Conservation (phyloP, 2,797 vertebrate genomes). For the Harpagifer antarcticus region DNA sequence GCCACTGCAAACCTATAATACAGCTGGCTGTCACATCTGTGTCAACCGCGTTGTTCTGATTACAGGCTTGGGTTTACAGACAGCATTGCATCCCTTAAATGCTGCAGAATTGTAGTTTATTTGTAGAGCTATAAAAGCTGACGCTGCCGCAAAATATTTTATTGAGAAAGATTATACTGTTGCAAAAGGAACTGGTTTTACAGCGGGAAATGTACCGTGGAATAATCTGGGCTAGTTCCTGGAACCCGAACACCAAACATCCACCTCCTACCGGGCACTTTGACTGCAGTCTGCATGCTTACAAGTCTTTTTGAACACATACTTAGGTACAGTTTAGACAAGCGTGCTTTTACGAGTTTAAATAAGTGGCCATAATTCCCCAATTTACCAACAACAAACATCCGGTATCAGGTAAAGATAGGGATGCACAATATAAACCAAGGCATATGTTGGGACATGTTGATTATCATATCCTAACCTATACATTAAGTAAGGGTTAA, state of each 20-base stretch:
- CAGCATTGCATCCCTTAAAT: background rate
- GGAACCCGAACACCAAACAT: slow-evolving; percentile 31
- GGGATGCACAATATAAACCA: too few relatives aligned
- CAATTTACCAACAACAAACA: background rate
- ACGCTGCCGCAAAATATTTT: background rate
- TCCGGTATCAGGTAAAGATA: background rate
- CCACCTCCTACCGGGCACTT: slow-evolving; percentile 10
- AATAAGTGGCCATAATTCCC: background rate
- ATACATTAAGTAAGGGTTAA: too few relatives aligned
- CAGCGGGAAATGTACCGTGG: background rate
- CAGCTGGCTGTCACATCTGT: background rate
- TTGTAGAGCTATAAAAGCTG: background rate
- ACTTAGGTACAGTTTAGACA: background rate
- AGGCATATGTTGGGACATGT: too few relatives aligned
- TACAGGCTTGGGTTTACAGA: slow-evolving; percentile 6
- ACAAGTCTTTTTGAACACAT: slow-evolving; percentile 6
- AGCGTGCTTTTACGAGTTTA: background rate
- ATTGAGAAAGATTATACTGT: slow-evolving; percentile 4
- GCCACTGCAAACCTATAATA: slow-evolving; percentile 8
- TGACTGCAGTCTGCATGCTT: slow-evolving; percentile 16
- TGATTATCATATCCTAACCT: too few relatives aligned
- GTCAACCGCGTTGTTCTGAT: background rate
- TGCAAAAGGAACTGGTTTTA: slow-evolving; percentile 4
- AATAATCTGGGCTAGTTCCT: slow-evolving; percentile 20
- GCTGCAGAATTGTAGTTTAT: background rate